Conservation (phyloP, 2,113 vertebrate genomes). For the Melierax canorus region DNA sequence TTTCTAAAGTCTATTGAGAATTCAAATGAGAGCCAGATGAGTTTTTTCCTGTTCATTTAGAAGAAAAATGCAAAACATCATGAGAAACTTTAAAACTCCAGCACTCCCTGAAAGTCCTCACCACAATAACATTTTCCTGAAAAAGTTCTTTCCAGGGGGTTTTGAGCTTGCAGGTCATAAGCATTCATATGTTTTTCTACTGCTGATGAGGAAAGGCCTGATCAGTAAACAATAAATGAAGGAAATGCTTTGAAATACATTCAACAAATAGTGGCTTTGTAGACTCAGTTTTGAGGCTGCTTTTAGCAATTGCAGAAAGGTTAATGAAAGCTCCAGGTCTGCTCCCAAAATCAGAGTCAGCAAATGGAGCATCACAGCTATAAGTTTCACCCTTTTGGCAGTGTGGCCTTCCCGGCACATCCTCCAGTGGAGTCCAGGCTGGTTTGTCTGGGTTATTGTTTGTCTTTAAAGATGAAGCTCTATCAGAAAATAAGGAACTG, state of each 20-base stretch:
- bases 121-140: constrained; percentile 1
- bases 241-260: background rate
- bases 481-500: background rate
- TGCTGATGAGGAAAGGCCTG: background rate
- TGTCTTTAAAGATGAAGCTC: background rate
- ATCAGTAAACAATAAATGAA: background rate
- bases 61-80: constrained; percentile 54
- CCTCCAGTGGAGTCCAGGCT: background rate
- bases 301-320: background rate
- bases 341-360: background rate
- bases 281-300: background rate
- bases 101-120: constrained; percentile 28
- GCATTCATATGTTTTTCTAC: background rate
- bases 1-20: constrained; percentile 62
- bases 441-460: background rate
- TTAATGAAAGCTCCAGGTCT: background rate
- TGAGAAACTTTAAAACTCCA: constrained; percentile 53
- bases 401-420: background rate
- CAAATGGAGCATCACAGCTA: background rate
- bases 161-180: constrained; percentile 4
- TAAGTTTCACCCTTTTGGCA: background rate
- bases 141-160: background rate
- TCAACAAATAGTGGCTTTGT: background rate
- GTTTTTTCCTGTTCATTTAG: constrained; percentile 29
- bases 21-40: constrained; percentile 70